Evolutionary conservation across 2,888 invertebrate species (phyloP).

Genomic region (Aphrophora alni): DNA sequence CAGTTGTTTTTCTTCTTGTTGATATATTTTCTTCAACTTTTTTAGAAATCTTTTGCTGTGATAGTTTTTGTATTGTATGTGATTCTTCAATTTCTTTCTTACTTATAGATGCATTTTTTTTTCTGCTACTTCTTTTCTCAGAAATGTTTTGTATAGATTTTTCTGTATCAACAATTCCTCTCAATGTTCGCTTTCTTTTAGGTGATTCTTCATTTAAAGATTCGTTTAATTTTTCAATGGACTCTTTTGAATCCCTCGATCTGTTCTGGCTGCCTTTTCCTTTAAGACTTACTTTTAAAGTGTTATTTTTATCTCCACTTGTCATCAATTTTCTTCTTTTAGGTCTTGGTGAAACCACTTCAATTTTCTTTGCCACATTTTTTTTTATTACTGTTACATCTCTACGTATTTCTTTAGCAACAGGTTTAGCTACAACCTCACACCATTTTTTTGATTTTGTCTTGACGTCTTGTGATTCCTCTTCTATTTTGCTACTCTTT

Average conservation of each 20-base stretch:
- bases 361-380: background rate
- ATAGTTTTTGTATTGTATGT: background rate
- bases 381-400: background rate
- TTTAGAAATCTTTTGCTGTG: too few species aligned
- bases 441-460: background rate
- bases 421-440: background rate
- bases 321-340: background rate
- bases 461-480: background rate
- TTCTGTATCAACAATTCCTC: background rate
- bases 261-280: background rate
- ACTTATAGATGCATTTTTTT: background rate
- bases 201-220: background rate
- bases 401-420: background rate
- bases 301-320: background rate
- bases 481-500: background rate
- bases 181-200: background rate
- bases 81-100: background rate
- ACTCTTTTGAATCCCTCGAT: background rate
- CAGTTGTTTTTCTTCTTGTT: background rate
- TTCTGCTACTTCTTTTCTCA: background rate
- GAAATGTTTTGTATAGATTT: background rate
- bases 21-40: background rate
- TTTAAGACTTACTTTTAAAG: background rate
- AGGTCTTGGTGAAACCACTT: background rate
- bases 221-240: background rate